Conservation (phyloP, 2,888 invertebrate species). For the Mongoloraphidia duomilia region DNA sequence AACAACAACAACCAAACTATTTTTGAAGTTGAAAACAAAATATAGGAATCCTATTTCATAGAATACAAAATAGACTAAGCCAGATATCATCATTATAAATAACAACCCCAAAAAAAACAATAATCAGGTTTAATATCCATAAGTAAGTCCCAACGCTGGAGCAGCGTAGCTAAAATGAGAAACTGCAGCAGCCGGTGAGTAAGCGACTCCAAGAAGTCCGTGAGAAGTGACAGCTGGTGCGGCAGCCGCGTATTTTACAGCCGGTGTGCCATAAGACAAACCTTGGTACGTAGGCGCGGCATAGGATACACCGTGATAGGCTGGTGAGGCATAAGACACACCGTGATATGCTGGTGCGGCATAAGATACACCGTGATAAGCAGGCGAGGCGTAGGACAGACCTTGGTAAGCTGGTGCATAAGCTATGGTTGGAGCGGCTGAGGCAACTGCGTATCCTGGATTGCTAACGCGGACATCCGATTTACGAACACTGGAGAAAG, state of each 20-base stretch:
- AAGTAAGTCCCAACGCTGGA: slow-evolving; percentile 13
- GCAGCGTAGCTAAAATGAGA: slow-evolving; percentile 38
- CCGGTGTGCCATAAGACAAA: slow-evolving; percentile 10
- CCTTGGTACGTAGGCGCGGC: slow-evolving; percentile 14
- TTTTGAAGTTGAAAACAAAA: too few species aligned
- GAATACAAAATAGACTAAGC: too few species aligned
- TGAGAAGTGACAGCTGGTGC: too few species aligned
- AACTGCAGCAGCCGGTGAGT: slow-evolving; percentile 42
- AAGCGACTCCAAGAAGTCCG: slow-evolving; percentile 39
- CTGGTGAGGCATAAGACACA: slow-evolving; percentile 11
- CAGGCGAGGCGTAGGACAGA: slow-evolving; percentile 22
- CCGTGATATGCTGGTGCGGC: not conserved
- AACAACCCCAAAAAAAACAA: too few species aligned
- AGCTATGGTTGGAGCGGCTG: slow-evolving; percentile 20
- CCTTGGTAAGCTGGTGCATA: slow-evolving; percentile 22
- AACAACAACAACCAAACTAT: too few species aligned
- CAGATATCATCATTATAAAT: too few species aligned
- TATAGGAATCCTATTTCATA: too few species aligned
- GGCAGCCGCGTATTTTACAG: slow-evolving; percentile 5
- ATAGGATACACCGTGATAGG: slow-evolving; percentile 22
- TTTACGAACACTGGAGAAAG: slow-evolving; percentile 56
- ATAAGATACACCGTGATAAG: not conserved
- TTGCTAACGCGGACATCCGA: slow-evolving; percentile 56
- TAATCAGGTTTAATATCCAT: slow-evolving; percentile 3
- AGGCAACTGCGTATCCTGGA: slow-evolving; percentile 33